phyloP scores from a whole-genome alignment of 2,797 vertebrate genomes.

The Enoplosus armatus region DNA sequence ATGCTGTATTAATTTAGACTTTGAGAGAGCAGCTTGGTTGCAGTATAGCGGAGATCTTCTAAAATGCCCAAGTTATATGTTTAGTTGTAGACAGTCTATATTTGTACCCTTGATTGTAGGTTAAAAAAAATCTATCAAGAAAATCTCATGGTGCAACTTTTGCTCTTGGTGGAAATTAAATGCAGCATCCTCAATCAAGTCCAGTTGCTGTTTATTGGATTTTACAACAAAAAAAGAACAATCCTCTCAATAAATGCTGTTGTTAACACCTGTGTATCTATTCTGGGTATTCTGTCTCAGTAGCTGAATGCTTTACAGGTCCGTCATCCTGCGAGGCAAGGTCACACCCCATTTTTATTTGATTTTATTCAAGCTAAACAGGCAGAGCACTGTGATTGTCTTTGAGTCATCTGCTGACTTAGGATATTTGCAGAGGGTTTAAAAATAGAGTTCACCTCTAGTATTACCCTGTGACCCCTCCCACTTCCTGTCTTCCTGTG shows the following conservation, averaged over 20 bases:
- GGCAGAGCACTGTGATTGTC: slow-evolving; percentile 55
- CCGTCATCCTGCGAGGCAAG: slow-evolving; percentile 51
- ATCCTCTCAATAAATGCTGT: slow-evolving; percentile 8
- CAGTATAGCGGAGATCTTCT: not conserved
- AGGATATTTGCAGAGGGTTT: slow-evolving; percentile 68
- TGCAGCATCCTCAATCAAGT: not conserved
- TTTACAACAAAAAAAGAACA: not conserved
- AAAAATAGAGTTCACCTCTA: slow-evolving; percentile 78
- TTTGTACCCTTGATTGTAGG: not conserved
- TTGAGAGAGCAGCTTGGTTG: slow-evolving; percentile 8
- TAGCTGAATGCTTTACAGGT: slow-evolving; percentile 35
- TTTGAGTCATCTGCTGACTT: slow-evolving; percentile 78
- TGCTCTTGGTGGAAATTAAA: slow-evolving; percentile 2
- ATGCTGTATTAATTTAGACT: slow-evolving; percentile 48
- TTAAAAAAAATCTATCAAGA: not conserved
- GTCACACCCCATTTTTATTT: slow-evolving; percentile 56
- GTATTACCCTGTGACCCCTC: slow-evolving; percentile 63
- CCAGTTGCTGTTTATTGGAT: not conserved
- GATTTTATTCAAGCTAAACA: slow-evolving; percentile 57
- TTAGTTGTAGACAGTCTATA: slow-evolving; percentile 2
- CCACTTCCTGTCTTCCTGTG: slow-evolving; percentile 49
- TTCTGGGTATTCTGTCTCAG: slow-evolving; percentile 23
- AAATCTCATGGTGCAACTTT: not conserved
- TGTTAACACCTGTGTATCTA: slow-evolving; percentile 22
- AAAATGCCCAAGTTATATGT: not conserved